Evolutionary conservation across 2,113 vertebrate genomes (phyloP).

Genomic region (Microcebus tavaratra): DNA sequence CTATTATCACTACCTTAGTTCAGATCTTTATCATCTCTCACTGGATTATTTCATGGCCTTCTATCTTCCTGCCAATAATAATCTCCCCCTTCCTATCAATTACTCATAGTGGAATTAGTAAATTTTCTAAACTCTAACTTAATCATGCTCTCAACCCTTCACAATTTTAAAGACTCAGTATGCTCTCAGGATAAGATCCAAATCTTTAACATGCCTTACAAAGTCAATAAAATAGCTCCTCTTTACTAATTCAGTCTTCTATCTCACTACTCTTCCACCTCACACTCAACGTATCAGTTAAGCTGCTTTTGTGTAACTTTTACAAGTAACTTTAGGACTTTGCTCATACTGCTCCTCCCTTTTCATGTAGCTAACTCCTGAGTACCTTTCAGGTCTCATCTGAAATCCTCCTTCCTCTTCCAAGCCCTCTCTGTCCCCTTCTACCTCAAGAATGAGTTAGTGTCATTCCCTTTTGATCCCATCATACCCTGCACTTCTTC

Average conservation of each 20-base stretch:
- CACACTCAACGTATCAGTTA: neutral
- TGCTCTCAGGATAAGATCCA: neutral
- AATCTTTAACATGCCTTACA: neutral
- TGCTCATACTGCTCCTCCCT: neutral
- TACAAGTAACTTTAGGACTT: neutral
- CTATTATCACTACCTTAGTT: neutral
- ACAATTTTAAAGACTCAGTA: neutral
- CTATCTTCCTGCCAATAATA: neutral
- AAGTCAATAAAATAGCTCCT: neutral
- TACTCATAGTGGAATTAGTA: neutral
- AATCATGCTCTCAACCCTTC: neutral
- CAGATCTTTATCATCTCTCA: neutral
- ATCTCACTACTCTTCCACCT: neutral
- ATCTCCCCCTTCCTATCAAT: neutral
- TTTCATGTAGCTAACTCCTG: neutral
- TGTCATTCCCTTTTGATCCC: neutral
- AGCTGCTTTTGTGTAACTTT: neutral
- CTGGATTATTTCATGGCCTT: neutral
- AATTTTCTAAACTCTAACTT: neutral
- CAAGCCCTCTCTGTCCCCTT: neutral
- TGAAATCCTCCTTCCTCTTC: neutral
- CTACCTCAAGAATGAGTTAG: neutral
- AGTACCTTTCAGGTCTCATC: neutral
- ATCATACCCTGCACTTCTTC: neutral
- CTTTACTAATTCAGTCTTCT: neutral